Base-by-base conservation (phyloP, 2,113 vertebrate species). In the Petroica traversi region DNA sequence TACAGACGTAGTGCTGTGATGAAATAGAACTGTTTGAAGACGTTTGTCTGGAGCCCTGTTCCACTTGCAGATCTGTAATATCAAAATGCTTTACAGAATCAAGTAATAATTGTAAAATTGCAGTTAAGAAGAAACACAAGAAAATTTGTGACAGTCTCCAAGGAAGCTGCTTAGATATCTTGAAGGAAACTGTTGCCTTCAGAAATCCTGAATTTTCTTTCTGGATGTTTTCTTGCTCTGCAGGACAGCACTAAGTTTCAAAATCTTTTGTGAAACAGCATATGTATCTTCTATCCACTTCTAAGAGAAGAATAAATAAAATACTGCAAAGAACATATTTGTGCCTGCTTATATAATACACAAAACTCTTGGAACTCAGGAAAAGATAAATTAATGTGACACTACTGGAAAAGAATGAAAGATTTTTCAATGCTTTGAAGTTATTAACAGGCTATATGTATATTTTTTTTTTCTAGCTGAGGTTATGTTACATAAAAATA, bases 381-480 rank as follows among this genome's bases (percentile, higher is more conserved):
- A 92, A 63, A 91, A 93, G 61, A 85, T 89, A 93, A 92, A 92
- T 84, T 67, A 78, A 59, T 72, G 49, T 89, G 87, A 91, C 69
- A 61, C 61, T 78, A 45, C 64, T 89, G 93, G 94, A 96, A 91
- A 38, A 78, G 61, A 93, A 93, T 87, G 62, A 93, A 94, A 91
- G 83, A n/a, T 58, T 45, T 82, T 72, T 49, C 26, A n/a, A 12
- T 89, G 36, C 89, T 95, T 91, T 92, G 89, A 96, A 93, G 80
- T 55, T 41, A 73, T 34, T 41, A 91, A 95, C 63, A 84, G 40
- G 18, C 19, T 94, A 67, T 22, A 71, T 16, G 16, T 48, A 7
- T 77, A 49, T 54, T 43, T 52, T 76, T 52, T 76, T 94, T 78
- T 93, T 84, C 68, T 57, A 77, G 67, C 14, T 84, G 64, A 84